A percentile compares a stretch with the other conserved stretches of the same genome.
phyloP scores from a whole-genome alignment of 1,140 invertebrate genomes.

The Brachionus paranguensis region DNA sequence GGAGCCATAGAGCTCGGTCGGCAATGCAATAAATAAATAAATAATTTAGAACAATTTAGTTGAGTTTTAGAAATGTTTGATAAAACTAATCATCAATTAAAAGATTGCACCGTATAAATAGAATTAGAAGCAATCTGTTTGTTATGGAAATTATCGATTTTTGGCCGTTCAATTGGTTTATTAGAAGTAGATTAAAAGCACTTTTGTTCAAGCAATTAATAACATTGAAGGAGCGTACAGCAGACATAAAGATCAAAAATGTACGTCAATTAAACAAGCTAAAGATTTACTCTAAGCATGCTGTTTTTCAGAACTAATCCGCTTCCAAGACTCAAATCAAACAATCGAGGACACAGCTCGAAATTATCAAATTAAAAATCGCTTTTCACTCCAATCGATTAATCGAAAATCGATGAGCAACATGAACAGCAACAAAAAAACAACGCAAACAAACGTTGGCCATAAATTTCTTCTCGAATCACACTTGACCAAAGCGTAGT shows the following conservation, averaged over 20 bases:
- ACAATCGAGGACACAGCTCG: background rate
- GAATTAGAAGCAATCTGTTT: background rate
- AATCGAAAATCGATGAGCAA: background rate
- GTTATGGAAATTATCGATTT: background rate
- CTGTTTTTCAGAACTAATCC: background rate
- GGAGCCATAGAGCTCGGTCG: too few relatives aligned
- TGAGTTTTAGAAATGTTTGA: too few relatives aligned
- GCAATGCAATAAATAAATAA: too few relatives aligned
- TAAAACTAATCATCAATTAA: too few relatives aligned
- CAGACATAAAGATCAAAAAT: conserved; percentile 20
- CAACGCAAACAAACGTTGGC: background rate
- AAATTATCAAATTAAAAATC: background rate
- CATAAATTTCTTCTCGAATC: background rate
- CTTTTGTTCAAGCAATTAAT: background rate
- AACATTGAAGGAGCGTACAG: background rate
- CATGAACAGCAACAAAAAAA: background rate
- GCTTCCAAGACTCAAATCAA: background rate
- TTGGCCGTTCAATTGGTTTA: conserved; percentile 11
- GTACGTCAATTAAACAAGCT: background rate
- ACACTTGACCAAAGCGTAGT: background rate
- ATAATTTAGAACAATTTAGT: too few relatives aligned
- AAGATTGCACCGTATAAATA: background rate
- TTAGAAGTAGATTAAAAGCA: background rate
- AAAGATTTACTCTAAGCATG: conserved; percentile 6
- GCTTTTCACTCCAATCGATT: background rate